Percentiles rank a stretch among this genome's conserved stretches.
Conservation (phyloP, 1,140 invertebrate species). For the Aporrectodea caliginosa region DNA sequence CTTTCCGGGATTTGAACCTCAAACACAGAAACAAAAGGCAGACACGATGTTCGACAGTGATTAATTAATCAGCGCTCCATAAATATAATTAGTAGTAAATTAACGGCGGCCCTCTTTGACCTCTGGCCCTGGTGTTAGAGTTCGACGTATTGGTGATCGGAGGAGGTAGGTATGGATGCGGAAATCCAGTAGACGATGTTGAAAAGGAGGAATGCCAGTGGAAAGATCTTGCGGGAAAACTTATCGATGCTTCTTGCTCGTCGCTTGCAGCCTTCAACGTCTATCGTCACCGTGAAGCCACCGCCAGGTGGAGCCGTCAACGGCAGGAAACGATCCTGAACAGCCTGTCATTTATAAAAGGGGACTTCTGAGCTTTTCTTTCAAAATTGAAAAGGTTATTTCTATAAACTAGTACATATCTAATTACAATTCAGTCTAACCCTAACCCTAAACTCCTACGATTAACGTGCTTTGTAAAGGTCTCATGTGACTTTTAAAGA, state of each 20-base stretch:
- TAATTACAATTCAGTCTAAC: neutral
- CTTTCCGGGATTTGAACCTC: too few species aligned
- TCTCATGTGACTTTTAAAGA: too few species aligned
- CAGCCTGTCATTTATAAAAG: neutral
- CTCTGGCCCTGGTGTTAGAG: too few species aligned
- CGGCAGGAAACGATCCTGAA: neutral
- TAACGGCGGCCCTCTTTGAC: too few species aligned
- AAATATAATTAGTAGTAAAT: too few species aligned
- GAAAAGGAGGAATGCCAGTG: slow-evolving; percentile 74
- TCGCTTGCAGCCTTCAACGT: slow-evolving; percentile 17
- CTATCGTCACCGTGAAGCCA: slow-evolving; percentile 8
- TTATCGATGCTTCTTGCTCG: slow-evolving; percentile 62
- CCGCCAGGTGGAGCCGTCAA: neutral
- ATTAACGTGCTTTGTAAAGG: too few species aligned
- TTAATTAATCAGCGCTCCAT: too few species aligned
- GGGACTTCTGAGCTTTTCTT: neutral
- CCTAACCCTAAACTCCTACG: neutral
- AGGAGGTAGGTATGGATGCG: slow-evolving; percentile 5
- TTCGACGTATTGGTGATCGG: neutral
- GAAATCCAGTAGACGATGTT: slow-evolving; percentile 77
- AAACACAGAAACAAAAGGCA: too few species aligned
- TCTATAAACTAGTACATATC: neutral
- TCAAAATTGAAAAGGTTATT: neutral
- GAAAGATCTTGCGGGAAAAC: slow-evolving; percentile 76
- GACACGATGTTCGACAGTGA: too few species aligned